Evolutionary conservation across 2,888 invertebrate genomes (phyloP).

Genomic region (Acleris sparsana): DNA sequence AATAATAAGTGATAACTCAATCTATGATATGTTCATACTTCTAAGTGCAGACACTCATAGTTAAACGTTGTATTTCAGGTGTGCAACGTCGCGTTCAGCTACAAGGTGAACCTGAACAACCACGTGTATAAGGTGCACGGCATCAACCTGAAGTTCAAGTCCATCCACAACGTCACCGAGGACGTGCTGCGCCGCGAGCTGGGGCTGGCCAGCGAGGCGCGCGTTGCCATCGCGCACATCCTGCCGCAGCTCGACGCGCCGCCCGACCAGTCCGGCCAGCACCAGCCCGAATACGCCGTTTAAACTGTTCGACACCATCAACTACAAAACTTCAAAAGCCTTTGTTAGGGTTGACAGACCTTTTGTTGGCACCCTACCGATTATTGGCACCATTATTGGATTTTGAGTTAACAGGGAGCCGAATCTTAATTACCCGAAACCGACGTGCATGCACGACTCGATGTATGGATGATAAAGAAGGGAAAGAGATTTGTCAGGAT

Average conservation of each 20-base stretch:
- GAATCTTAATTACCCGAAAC: too few relatives aligned
- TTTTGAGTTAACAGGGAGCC: too few relatives aligned
- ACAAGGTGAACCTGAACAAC: constrained; percentile 80
- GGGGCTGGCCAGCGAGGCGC: constrained; percentile 64
- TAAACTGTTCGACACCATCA: constrained; percentile 12
- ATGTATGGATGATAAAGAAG: too few relatives aligned
- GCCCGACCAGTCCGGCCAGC: constrained; percentile 47
- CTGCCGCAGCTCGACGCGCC: constrained; percentile 64
- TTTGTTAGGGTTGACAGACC: too few relatives aligned
- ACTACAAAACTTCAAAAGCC: too few relatives aligned
- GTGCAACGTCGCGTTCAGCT: constrained; percentile 79
- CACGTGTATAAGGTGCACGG: constrained; percentile 78
- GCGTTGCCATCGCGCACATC: constrained; percentile 67
- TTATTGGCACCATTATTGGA: too few relatives aligned
- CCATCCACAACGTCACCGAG: constrained; percentile 76
- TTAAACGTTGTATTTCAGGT: constrained; percentile 54
- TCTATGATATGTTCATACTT: too few relatives aligned
- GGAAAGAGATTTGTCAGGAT: too few relatives aligned
- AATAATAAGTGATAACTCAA: too few relatives aligned
- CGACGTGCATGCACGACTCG: too few relatives aligned
- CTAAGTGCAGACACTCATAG: too few relatives aligned
- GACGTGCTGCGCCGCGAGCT: constrained; percentile 70
- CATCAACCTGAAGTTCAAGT: constrained; percentile 78
- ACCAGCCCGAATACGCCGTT: constrained; percentile 39
- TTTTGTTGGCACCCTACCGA: too few relatives aligned